Percentiles rank a stretch among this genome's conserved stretches.
Evolutionary conservation across 2,888 invertebrate genomes (phyloP).

Genomic region (Exephanes ischioxanthus): DNA sequence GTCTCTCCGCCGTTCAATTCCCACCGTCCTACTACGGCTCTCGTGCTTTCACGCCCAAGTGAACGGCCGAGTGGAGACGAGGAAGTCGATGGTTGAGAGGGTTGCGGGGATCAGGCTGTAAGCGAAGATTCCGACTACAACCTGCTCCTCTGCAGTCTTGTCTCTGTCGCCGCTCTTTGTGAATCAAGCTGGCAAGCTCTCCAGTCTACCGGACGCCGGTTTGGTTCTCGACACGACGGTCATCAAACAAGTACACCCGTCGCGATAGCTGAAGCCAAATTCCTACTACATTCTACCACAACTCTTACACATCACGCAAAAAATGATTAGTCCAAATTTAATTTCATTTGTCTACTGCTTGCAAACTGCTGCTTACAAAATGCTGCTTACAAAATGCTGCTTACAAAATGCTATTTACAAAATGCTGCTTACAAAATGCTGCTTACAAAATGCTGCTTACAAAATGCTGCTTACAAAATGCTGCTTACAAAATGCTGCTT

Average conservation of each 20-base stretch:
- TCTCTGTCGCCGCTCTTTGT: constrained; percentile 38
- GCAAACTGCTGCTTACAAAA: too few relatives aligned
- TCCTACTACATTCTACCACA: background rate
- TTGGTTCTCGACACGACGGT: background rate
- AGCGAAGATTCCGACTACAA: constrained; percentile 2
- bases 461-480: too few relatives aligned
- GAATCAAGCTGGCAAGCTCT: constrained; percentile 32
- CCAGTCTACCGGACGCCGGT: constrained; percentile 13
- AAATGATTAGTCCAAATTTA: too few relatives aligned
- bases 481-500: too few relatives aligned
- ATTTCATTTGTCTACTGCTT: too few relatives aligned
- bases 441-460: too few relatives aligned
- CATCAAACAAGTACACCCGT: background rate
- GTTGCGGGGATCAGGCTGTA: background rate
- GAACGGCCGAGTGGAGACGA: constrained; percentile 48
- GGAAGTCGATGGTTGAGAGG: constrained; percentile 24
- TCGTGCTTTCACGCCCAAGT: constrained; percentile 61
- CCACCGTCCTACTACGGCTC: constrained; percentile 12
- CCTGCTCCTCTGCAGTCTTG: background rate
- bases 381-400: too few relatives aligned
- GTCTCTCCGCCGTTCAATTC: constrained; percentile 1
- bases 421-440: too few relatives aligned
- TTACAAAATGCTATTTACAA: too few relatives aligned
- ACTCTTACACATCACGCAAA: too few relatives aligned
- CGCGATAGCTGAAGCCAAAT: background rate